phyloP scores from a whole-genome alignment of 2,113 vertebrate genomes.

The Plecotus auritus region DNA sequence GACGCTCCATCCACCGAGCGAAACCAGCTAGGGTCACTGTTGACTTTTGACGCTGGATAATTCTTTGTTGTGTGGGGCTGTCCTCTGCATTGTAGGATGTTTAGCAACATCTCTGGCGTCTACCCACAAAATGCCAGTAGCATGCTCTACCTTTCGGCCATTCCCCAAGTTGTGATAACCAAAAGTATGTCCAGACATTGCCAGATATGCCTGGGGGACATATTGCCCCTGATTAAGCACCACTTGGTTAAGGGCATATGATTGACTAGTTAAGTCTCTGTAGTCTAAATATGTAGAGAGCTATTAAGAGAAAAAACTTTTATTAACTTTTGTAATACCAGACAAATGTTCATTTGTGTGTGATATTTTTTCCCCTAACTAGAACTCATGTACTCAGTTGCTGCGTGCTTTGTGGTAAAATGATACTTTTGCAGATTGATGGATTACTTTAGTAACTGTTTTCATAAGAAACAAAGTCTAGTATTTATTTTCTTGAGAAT shows the following conservation, averaged over 20 bases:
- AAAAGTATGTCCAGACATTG: neutral
- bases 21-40: neutral
- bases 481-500: neutral
- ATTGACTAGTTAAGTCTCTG: neutral
- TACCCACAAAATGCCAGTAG: neutral
- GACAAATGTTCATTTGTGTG: neutral
- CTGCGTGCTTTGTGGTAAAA: neutral
- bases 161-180: neutral
- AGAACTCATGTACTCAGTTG: neutral
- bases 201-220: neutral
- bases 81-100: neutral
- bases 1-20: no score
- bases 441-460: neutral
- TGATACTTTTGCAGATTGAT: neutral
- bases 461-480: neutral
- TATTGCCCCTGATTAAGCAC: neutral
- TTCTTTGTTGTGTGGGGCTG: neutral
- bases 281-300: neutral
- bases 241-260: neutral
- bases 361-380: neutral
- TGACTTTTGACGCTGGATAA: neutral
- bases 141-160: neutral
- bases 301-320: neutral
- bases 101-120: neutral
- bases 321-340: neutral